A percentile compares a stretch with the other conserved stretches of the same genome.
phyloP scores from a whole-genome alignment of 2,888 invertebrate species.

The Acrobasis consociella region DNA sequence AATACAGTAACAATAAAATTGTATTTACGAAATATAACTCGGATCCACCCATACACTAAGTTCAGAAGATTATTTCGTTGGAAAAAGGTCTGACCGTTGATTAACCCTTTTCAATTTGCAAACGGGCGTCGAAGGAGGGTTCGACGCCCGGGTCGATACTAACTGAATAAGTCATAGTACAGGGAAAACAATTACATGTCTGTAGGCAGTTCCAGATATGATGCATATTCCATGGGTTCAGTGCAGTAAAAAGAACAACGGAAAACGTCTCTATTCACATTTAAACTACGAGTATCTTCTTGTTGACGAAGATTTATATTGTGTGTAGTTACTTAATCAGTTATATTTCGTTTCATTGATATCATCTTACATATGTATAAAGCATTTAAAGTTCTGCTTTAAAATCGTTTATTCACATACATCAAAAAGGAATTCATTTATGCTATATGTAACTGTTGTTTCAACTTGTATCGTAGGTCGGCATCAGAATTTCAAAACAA shows the following conservation, averaged over 20 bases:
- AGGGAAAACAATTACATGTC: slow-evolving; percentile 11
- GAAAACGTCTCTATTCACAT: not conserved
- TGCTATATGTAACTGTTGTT: too few relatives aligned
- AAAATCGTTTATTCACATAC: too few relatives aligned
- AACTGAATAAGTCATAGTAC: slow-evolving; percentile 19
- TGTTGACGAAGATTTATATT: too few relatives aligned
- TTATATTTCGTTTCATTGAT: too few relatives aligned
- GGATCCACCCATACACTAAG: not conserved
- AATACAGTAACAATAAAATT: not conserved
- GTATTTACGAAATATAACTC: not conserved
- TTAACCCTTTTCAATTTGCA: slow-evolving; percentile 23
- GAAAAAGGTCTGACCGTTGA: slow-evolving; percentile 9
- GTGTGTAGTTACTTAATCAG: too few relatives aligned
- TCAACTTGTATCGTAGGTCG: too few relatives aligned
- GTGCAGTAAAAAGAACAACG: not conserved
- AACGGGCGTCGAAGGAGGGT: slow-evolving; percentile 6
- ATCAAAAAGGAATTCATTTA: too few relatives aligned
- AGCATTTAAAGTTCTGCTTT: too few relatives aligned
- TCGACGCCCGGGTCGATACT: slow-evolving; percentile 21
- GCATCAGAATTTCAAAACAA: not conserved
- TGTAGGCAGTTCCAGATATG: not conserved
- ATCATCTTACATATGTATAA: too few relatives aligned
- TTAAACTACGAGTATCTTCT: too few relatives aligned
- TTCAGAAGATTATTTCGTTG: not conserved
- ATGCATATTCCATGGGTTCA: not conserved